A percentile compares a stretch with the other conserved stretches of the same genome.
phyloP scores from a whole-genome alignment of 2,797 vertebrate species.

The Pipistrellus nathusii region DNA sequence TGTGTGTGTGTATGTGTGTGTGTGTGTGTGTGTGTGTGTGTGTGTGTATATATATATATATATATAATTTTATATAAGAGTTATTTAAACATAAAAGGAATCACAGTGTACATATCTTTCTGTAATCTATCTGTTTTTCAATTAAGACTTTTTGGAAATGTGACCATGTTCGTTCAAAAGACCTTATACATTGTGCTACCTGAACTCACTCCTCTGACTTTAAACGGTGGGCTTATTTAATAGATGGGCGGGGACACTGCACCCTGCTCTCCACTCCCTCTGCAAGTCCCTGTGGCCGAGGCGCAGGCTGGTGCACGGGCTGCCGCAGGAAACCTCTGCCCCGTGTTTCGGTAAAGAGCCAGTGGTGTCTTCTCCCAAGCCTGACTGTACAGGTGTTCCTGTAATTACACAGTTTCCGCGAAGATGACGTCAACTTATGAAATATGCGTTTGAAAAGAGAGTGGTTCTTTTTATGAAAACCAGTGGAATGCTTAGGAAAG shows the following conservation, averaged over 20 bases:
- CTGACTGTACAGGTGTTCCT: neutral
- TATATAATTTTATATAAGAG: neutral
- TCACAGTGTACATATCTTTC: fast-evolving
- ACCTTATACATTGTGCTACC: fast-evolving
- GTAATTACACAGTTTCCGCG: neutral
- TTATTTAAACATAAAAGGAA: neutral
- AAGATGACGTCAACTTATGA: neutral
- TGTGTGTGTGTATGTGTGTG: too few relatives aligned
- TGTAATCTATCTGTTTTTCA: neutral
- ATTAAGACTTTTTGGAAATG: neutral
- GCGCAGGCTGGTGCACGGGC: fast-evolving
- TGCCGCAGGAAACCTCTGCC: neutral
- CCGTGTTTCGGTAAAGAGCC: neutral
- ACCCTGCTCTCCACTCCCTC: neutral
- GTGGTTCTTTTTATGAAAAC: neutral
- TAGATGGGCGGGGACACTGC: neutral
- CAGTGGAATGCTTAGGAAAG: neutral
- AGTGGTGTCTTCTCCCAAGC: neutral
- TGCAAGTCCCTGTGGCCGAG: fast-evolving
- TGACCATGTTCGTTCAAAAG: fast-evolving
- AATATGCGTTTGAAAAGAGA: neutral
- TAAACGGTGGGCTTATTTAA: neutral
- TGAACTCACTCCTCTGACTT: too few relatives aligned
- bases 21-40: too few relatives aligned
- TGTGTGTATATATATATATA: too few relatives aligned